Base-by-base conservation (phyloP, 2,113 vertebrate genomes). In the Oreochromis aureus region DNA sequence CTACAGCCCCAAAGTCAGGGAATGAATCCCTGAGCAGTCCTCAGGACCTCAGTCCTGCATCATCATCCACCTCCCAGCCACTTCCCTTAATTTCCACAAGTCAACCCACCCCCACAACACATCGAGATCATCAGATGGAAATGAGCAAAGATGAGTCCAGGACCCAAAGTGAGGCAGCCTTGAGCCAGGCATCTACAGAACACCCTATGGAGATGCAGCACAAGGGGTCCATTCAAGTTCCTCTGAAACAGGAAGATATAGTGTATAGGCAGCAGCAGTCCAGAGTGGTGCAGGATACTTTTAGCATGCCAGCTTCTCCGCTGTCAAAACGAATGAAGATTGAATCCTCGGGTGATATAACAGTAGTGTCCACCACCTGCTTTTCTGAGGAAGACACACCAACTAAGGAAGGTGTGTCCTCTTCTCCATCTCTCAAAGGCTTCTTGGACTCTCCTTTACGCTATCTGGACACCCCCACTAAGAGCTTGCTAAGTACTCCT, bases 361-460 rank as follows among this genome's bases (percentile, higher is more conserved):
- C 98, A 3, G 98, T 99, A 90, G 96, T 99, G n/a, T 99, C 98
- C 3, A 99, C 99, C 90, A 98, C 97, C 87, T 98, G 97, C 94
- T 98, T 97, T 91, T 97, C 92, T 7, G 94, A 92, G 4, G 96
- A 97, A 16, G 96, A 97, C 92, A 99, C 98, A 0, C 98, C 99
- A 34, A 98, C 97, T 34, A 99, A 99, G 96, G 97, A 97, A 0
- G 95, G 97, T 58, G 95, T 97, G 55, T 97, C 98, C 4, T 96
- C 96, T 78, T 97, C 97, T 1, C 98, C 99, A 2, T 98, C 98
- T 71, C 97, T 99, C 66, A 97, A 96, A 87, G 98, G 98, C 73
- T 99, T 99, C 83, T 91, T 99, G 90, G 98, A 99, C 87, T 99
- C 98, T 1, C 99, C 99, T 1, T 92, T 99, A 16, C 98, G 97